A percentile compares a stretch with the other conserved stretches of the same genome.
Evolutionary conservation across 2,888 invertebrate genomes (phyloP).

Genomic region (Caenorhabditis sp.): DNA sequence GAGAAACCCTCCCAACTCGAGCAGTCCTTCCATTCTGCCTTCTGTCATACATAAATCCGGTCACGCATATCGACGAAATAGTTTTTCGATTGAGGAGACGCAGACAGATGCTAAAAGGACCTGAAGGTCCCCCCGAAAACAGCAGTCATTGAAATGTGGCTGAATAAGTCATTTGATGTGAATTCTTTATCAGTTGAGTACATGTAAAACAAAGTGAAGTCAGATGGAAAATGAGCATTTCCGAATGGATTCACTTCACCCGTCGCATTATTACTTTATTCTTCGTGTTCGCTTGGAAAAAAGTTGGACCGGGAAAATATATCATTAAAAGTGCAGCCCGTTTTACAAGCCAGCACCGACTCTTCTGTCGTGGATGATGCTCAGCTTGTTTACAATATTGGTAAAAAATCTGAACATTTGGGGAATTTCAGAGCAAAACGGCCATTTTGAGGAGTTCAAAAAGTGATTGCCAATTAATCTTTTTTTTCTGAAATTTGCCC

Average conservation of each 20-base stretch:
- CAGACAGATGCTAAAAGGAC: conserved; percentile 30
- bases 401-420: too few relatives aligned
- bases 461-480: too few relatives aligned
- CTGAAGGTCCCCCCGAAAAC: conserved; percentile 52
- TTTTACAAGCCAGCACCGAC: too few relatives aligned
- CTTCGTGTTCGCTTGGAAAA: background rate
- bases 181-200: conserved; percentile 44
- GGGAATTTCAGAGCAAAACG: too few relatives aligned
- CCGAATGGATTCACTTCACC: background rate
- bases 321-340: too few relatives aligned
- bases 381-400: too few relatives aligned
- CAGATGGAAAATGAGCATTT: conserved; percentile 31
- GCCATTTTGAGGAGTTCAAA: too few relatives aligned
- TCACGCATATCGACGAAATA: conserved; percentile 54
- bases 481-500: too few relatives aligned
- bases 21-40: conserved; percentile 18
- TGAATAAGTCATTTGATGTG: conserved; percentile 47
- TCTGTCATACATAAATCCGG: conserved; percentile 55
- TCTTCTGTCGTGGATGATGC: too few relatives aligned
- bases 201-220: conserved; percentile 37
- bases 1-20: conserved; percentile 30
- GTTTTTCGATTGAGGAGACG: conserved; percentile 16
- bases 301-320: background rate
- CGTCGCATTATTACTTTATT: too few relatives aligned
- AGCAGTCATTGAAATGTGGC: conserved; percentile 31